Conservation (phyloP, 1,140 invertebrate species). For the Panulirus ornatus region DNA sequence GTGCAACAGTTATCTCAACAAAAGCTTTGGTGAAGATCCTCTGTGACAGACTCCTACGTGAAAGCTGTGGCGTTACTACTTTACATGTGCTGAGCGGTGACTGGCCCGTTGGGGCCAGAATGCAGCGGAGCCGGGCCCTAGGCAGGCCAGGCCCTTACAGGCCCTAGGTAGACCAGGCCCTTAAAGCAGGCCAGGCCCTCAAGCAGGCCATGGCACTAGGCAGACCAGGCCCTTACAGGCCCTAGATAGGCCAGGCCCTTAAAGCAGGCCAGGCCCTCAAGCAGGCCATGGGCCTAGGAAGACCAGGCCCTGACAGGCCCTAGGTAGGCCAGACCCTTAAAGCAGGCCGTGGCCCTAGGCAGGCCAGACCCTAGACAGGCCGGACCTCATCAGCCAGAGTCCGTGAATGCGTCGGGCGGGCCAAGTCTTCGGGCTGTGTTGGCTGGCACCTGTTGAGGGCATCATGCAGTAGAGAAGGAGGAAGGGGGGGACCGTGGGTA, state of each 20-base stretch:
- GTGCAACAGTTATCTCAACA: neutral
- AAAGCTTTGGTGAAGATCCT: conserved; percentile 22
- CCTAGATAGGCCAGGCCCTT: neutral
- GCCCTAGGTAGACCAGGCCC: neutral
- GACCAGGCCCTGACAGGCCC: too few relatives aligned
- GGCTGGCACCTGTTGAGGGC: neutral
- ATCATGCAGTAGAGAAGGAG: neutral
- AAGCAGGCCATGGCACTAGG: too few relatives aligned
- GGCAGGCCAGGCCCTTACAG: neutral
- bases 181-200: neutral
- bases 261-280: too few relatives aligned
- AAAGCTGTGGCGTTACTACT: conserved; percentile 57
- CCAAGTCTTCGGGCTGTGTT: neutral
- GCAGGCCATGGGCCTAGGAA: too few relatives aligned
- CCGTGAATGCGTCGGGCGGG: neutral
- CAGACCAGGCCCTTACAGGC: too few relatives aligned
- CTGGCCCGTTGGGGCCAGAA: neutral
- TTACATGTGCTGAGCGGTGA: conserved; percentile 39
- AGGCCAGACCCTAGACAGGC: neutral
- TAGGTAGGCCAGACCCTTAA: neutral
- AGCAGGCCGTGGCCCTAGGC: neutral
- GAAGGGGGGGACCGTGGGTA: neutral
- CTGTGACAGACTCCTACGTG: conserved; percentile 39
- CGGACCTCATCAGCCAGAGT: neutral
- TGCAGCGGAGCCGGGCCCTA: conserved; percentile 13